Evolutionary conservation across 1,140 invertebrate genomes (phyloP), one percentile per base, ranked within the genome.

Genomic region (Drosophila micromelanica): DNA sequence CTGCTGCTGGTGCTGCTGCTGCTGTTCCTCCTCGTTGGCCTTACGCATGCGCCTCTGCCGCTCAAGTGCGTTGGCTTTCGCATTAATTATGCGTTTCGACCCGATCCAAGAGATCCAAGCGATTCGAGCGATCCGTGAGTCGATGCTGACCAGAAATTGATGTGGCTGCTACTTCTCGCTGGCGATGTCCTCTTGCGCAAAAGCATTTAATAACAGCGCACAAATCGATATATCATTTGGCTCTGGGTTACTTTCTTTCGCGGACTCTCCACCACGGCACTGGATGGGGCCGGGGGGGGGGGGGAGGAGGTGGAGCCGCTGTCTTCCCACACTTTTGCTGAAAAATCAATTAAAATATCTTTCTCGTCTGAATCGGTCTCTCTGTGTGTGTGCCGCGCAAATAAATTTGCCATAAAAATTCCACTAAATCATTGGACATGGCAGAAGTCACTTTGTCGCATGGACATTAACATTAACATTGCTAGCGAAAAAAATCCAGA

Each of bases 341-440:
- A 81, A 89, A 84, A 89, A 89, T 89, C 84, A 89, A 89, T 89
- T 89, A 89, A 89, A 90, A 89, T 89, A 87, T 78, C 76, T 87
- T 78, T 87, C 67, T 73, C 55, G 70, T 74, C 59, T 54, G 54
- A 56, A 40, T 51, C 46, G 63, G 30, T 54, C 32, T 20, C 13
- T 54, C 32, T 20, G 12, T 37, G 5, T 43, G 45, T 23, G 6
- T 48, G 35, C 27, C n/a, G 63, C 65, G 81, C 81, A 78, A 85
- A 86, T 86, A 86, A 86, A 86, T 87, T 89, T 79, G 78, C 78
- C 82, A 87, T 87, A 78, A 87, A 86, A 87, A 89, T 89, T 76
- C 84, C 84, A 87, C 84, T 87, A 87, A 87, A 87, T 87, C 82
- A 87, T 82, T 87, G 67, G 51, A 81, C 73, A 81, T 79, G 69